Percentiles rank a stretch among this genome's conserved stretches.
Evolutionary conservation across 2,888 invertebrate species (phyloP).

Genomic region (Incurvaria masculella): DNA sequence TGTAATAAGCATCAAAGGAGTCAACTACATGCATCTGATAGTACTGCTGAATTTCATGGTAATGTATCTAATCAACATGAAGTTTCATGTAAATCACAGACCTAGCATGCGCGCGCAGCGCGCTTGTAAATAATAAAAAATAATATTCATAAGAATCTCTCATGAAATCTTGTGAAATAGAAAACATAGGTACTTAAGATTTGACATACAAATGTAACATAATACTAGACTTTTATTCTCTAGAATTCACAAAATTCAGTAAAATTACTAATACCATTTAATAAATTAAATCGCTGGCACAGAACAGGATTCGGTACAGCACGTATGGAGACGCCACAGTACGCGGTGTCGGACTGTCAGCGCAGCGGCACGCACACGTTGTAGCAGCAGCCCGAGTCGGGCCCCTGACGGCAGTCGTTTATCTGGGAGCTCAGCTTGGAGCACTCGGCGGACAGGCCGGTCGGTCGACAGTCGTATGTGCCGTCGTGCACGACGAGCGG

Average conservation of each 20-base stretch:
- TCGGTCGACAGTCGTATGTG: conserved; percentile 35
- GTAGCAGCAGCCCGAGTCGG: conserved; percentile 28
- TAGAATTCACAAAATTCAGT: conserved; percentile 1
- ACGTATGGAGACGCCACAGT: conserved; percentile 5
- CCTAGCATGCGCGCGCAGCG: too few relatives aligned
- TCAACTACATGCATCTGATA: too few relatives aligned
- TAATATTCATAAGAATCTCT: too few relatives aligned
- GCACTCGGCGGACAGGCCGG: conserved; percentile 30
- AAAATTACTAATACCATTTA: conserved; percentile 4
- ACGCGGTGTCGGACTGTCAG: conserved; percentile 15
- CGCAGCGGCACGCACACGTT: conserved; percentile 29
- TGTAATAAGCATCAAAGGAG: too few relatives aligned
- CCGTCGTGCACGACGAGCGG: conserved; percentile 58
- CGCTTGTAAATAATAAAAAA: too few relatives aligned
- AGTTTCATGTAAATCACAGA: too few relatives aligned
- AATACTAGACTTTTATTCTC: too few relatives aligned
- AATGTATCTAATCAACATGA: too few relatives aligned
- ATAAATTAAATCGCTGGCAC: conserved; percentile 5
- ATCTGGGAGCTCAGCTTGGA: conserved; percentile 35
- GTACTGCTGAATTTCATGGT: too few relatives aligned
- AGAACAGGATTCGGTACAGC: conserved; percentile 8
- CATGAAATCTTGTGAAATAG: too few relatives aligned
- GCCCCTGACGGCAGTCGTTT: conserved; percentile 33
- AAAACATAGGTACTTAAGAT: too few relatives aligned
- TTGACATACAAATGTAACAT: too few relatives aligned